Evolutionary conservation across 1,140 invertebrate species (phyloP), one percentile per base, ranked within the genome.

Genomic region (Coboldia fuscipes): DNA sequence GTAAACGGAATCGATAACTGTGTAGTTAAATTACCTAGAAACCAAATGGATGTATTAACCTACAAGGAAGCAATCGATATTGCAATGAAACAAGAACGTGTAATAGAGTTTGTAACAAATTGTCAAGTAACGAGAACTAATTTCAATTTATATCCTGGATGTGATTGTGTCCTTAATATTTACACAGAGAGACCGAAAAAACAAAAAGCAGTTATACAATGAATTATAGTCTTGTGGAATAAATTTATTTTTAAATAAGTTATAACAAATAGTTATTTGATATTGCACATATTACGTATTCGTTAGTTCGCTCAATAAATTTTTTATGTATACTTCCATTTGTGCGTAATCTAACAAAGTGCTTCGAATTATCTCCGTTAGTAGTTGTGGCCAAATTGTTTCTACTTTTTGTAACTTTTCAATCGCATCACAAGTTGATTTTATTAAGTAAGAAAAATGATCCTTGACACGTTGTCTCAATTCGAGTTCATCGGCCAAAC

Each of bases 331-430:
- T 18, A 61, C 50, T 43, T 82, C 69, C 54, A 84, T 63, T 39
- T 83, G 62, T 7, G 72, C 67, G 46, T 77, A 84, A 51, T 84
- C 79, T 16, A 66, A 57, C 22, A 86, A 53, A 6, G 77, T 76
- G 37, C 76, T 69, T 40, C 68, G 63, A 38, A 84, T 66, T 46
- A 82, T 68, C 45, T 81, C 73, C 16, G 70, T 54, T 13, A 86
- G 60, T 43, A 84, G 68, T 26, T 56, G 59, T 16, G 75, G 70
- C 80, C 80, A 84, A 41, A 73, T 59, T 10, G 65, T 53, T 45
- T 82, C 73, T 15, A 86, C 56, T 32, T 70, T 56, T 39, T 72
- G 63, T 28, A 84, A 49, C 45, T 83, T 79, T 41, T 74, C 65
- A 30, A 80, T 68, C 1, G 79, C 74, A 40, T 72, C 70, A 39